phyloP scores from a whole-genome alignment of 2,888 invertebrate genomes.

The Crossocerus cetratus region DNA sequence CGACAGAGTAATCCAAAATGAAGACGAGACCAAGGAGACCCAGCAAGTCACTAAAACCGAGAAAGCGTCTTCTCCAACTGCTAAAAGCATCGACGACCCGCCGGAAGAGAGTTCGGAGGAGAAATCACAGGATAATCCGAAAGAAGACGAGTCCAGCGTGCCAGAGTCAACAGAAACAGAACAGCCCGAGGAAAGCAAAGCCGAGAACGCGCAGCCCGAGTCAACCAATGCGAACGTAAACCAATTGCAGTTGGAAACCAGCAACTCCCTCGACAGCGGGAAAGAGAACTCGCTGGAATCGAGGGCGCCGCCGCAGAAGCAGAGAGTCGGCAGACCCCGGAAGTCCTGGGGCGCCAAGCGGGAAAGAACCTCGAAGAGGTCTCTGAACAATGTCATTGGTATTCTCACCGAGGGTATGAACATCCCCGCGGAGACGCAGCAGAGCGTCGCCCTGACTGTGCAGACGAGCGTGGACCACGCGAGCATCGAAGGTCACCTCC shows the following conservation, averaged over 20 bases:
- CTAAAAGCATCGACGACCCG: not conserved
- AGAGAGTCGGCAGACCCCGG: conserved; percentile 68
- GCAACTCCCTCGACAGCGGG: conserved; percentile 74
- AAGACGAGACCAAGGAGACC: conserved; percentile 8
- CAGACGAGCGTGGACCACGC: conserved; percentile 65
- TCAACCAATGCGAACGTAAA: conserved; percentile 29
- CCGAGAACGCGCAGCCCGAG: not conserved
- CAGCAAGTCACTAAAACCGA: no score
- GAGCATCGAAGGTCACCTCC: conserved; percentile 47
- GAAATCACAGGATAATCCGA: conserved; percentile 11
- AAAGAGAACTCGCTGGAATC: conserved; percentile 73
- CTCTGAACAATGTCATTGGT: conserved; percentile 72
- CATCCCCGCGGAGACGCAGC: conserved; percentile 69
- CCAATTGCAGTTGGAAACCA: conserved; percentile 69
- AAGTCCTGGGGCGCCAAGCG: conserved; percentile 67
- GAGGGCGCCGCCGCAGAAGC: conserved; percentile 62
- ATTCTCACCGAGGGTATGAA: conserved; percentile 75
- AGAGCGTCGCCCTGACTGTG: conserved; percentile 69
- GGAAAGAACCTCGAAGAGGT: conserved; percentile 63
- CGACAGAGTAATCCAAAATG: not conserved
- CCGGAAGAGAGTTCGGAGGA: not conserved
- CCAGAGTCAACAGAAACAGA: not conserved
- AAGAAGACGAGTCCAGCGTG: conserved; percentile 15
- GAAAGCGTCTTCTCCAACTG: not conserved
- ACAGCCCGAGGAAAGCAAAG: conserved; percentile 3